Evolutionary conservation across 1,140 invertebrate species (phyloP), one percentile per base, ranked within the genome.

Genomic region (Diabrotica undecimpunctata): DNA sequence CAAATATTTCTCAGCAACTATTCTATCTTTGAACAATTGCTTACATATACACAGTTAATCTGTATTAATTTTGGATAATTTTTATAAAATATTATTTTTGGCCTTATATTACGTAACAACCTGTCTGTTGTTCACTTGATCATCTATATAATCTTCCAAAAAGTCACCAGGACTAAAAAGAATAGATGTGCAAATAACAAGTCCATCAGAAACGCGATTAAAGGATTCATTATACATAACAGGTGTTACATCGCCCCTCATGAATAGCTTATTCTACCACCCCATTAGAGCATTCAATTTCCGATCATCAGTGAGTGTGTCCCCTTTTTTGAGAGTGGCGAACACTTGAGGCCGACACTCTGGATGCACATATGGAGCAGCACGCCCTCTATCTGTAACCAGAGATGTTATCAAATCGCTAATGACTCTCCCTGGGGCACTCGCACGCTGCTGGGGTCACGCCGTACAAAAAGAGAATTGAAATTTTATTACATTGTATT

Each of bases 391-490:
- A 65, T 67, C 59, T 67, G 75, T 73, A 75, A 76, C 72, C 66
- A 70, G 73, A 76, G 75, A 76, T 75, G 75, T 72, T 76, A 76
- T 76, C 75, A 66, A 70, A 75, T 25, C 69, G 68, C 72, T 76
- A 75, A 76, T 76, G 71, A 76, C 72, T 59, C 59, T 74, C 74
- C 71, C 71, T 39, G 66, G 70, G 71, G 73, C 60, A 66, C 56
- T 63, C 64, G 52, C 57, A 66, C 63, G 59, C 13, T 54, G 10
- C 67, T 63, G 64, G 56, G 52, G 9, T 6, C 60, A 13, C 14
- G 41, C n/a, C 41, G 41, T 46, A 46, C 41, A 46, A 46, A 10
- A 46, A 46, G n/a, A 10, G 6, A 46, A 46, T 46, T 46, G 41
- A 46, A 46, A 46, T 46, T 46, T 10, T 25, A 25, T 25, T 25